These are phyloP conservation scores for Perca flavescens DNA, from an alignment of 2,113 vertebrate genomes.

Conservation along the genomic window DNA sequence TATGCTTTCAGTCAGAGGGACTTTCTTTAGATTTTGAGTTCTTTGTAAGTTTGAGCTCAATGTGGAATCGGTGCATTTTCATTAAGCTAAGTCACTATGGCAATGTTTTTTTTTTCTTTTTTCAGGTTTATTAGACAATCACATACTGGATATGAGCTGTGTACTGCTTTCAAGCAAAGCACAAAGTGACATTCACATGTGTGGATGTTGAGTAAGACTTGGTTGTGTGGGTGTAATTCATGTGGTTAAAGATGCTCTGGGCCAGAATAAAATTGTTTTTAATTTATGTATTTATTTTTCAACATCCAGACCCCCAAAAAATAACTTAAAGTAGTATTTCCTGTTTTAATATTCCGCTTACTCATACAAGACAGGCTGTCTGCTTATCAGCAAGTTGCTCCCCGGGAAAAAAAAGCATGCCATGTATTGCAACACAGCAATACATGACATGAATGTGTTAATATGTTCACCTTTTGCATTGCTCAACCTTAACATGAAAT, in stretches of 20 bases:
- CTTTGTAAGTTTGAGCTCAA: background rate
- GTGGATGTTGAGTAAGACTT: conserved; percentile 23
- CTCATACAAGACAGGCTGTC: background rate
- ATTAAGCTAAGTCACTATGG: background rate
- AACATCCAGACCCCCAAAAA: background rate
- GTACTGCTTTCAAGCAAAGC: background rate
- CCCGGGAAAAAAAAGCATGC: background rate
- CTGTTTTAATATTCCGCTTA: background rate
- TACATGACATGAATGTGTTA: background rate
- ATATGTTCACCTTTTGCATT: background rate
- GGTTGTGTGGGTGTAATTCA: background rate
- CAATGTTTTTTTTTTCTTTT: background rate
- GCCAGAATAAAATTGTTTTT: background rate
- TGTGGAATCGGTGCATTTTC: background rate
- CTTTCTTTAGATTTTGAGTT: background rate
- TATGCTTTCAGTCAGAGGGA: background rate
- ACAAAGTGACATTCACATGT: background rate
- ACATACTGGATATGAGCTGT: background rate
- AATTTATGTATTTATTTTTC: background rate
- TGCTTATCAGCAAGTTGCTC: conserved; percentile 7
- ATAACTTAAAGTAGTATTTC: background rate
- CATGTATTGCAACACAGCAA: background rate
- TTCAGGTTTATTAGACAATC: background rate
- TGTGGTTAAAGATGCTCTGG: background rate
- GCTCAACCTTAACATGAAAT: background rate